A percentile compares a stretch with the other conserved stretches of the same genome.
Evolutionary conservation across 2,888 invertebrate genomes (phyloP).

Genomic region (Selenia dentaria): DNA sequence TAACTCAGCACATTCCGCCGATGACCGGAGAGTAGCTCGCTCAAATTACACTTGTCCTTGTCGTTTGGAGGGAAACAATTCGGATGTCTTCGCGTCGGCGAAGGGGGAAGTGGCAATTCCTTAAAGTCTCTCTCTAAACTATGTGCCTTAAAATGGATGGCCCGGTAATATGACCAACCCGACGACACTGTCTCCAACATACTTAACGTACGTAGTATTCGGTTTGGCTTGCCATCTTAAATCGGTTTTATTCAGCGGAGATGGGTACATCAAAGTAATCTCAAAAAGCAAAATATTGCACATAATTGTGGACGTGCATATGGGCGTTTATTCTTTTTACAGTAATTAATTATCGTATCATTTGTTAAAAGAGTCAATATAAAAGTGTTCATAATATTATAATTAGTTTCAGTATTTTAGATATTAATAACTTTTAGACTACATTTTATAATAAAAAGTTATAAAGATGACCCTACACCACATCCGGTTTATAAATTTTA

Average conservation of each 20-base stretch:
- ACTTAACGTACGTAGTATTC: conserved; percentile 31
- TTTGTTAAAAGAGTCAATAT: too few species aligned
- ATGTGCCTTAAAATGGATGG: conserved; percentile 56
- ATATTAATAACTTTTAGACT: too few species aligned
- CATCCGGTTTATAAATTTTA: too few species aligned
- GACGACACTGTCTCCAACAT: conserved; percentile 29
- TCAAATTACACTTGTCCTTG: conserved; percentile 55
- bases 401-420: too few species aligned
- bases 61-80: conserved; percentile 60
- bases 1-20: conserved; percentile 55
- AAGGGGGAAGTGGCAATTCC: conserved; percentile 52
- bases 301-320: too few species aligned
- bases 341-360: too few species aligned
- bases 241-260: background rate
- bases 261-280: too few species aligned
- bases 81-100: conserved; percentile 62
- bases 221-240: conserved; percentile 12
- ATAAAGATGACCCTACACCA: too few species aligned
- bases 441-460: too few species aligned
- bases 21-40: conserved; percentile 56
- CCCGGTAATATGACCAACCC: conserved; percentile 39
- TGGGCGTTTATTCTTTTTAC: too few species aligned
- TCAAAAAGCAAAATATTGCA: too few species aligned
- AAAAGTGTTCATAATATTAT: too few species aligned
- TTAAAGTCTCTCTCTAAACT: conserved; percentile 58